phyloP scores from a whole-genome alignment of 1,140 invertebrate species.

The Delia radicum region DNA sequence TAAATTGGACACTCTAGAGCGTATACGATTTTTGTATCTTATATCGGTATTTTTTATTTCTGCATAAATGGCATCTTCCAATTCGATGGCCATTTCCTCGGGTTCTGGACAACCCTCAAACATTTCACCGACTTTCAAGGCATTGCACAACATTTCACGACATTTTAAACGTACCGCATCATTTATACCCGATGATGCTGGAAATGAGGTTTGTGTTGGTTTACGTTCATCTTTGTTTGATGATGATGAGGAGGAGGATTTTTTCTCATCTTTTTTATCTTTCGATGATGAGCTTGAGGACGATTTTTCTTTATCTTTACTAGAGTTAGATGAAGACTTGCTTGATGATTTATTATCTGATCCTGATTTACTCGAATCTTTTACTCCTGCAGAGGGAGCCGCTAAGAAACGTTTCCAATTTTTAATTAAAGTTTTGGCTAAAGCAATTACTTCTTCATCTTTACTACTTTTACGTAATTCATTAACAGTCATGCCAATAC shows the following conservation, averaged over 20 bases:
- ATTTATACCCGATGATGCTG: slow-evolving; percentile 75
- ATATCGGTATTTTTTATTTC: slow-evolving; percentile 95
- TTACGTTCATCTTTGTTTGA: slow-evolving; percentile 52
- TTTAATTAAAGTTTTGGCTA: slow-evolving; percentile 94
- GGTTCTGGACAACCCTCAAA: slow-evolving; percentile 73
- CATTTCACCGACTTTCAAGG: slow-evolving; percentile 74
- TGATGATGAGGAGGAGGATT: slow-evolving; percentile 49
- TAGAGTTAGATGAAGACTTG: slow-evolving; percentile 56
- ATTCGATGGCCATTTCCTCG: slow-evolving; percentile 81
- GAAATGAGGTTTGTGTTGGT: slow-evolving; percentile 66
- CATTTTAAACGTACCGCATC: slow-evolving; percentile 93
- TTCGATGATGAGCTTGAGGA: slow-evolving; percentile 57
- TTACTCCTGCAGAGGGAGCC: slow-evolving; percentile 55
- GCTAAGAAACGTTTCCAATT: slow-evolving; percentile 96
- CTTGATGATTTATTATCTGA: slow-evolving; percentile 50
- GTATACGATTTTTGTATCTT: slow-evolving; percentile 94
- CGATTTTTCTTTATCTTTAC: slow-evolving; percentile 56
- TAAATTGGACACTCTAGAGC: slow-evolving; percentile 93
- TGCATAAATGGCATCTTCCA: slow-evolving; percentile 85
- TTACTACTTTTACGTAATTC: slow-evolving; percentile 91
- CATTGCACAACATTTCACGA: slow-evolving; percentile 80
- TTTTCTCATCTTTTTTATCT: slow-evolving; percentile 69
- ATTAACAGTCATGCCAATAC: slow-evolving; percentile 99
- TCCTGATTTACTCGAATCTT: slow-evolving; percentile 41
- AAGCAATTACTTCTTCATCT: slow-evolving; percentile 91